Base-by-base conservation (phyloP, 2,797 vertebrate species). In the Lithobates sylvaticus region DNA sequence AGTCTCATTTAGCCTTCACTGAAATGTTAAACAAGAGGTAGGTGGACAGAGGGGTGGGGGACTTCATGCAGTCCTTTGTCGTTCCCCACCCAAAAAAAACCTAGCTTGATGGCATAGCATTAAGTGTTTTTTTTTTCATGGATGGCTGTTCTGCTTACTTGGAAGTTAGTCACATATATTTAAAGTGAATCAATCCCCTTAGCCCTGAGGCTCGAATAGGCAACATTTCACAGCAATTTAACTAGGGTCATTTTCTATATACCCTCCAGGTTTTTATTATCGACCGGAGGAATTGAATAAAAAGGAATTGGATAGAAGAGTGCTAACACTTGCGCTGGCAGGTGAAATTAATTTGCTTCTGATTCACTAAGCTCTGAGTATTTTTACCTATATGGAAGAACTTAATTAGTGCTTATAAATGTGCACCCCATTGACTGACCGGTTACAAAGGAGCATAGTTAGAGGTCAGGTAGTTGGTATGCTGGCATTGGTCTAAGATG, bases 1-100 rank as follows among this genome's bases (percentile, higher is more conserved):
- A 88, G 83, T 88, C 78, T 90, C 82, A 88, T 88, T 89, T 89
- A 87, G 84, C 65, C 85, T 89, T 88, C 76, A 90, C 75, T 90
- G 84, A 91, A 91, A 88, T 85, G 79, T 90, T 88, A 76, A 70
- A 84, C 72, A 88, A 87, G 84, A 84, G 42, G n/a, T 77, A 89
- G 87, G 85, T 90, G 87, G 88, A 90, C 91, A 88, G 75, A 74
- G 83, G 90, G 78, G 78, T 61, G 78, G 81, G 83, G 76, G 83
- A 85, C 86, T 86, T 84, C 83, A 88, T 87, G 81, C 81, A 81
- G 74, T 84, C 27, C 86, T 84, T 78, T 84, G 23, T 67, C 76
- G 84, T 79, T 84, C 81, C 39, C 36, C 75, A 78, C 85, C 32
- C 32, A 32, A 0, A 32, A 32, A 84, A 88, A 78, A 82, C 76